Conservation (phyloP, 2,888 invertebrate species). For the Candidula unifasciata region DNA sequence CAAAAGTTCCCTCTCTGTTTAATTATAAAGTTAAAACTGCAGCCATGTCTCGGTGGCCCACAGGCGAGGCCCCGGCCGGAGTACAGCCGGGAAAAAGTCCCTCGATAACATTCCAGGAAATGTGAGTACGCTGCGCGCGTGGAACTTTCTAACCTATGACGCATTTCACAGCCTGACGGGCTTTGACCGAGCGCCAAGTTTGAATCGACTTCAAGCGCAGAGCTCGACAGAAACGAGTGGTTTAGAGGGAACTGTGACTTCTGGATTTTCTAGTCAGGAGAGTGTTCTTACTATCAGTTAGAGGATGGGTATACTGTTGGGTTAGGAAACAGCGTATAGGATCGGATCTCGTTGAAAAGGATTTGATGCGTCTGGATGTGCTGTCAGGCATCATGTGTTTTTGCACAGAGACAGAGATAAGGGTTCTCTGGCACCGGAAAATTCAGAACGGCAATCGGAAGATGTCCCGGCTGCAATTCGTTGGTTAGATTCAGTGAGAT, state of each 20-base stretch:
- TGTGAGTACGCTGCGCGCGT: slow-evolving; percentile 21
- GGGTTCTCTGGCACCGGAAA: not conserved
- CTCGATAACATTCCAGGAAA: slow-evolving; percentile 53
- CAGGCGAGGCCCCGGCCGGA: slow-evolving; percentile 31
- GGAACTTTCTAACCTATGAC: not conserved
- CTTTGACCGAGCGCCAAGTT: slow-evolving; percentile 59
- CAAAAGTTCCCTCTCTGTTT: too few relatives aligned
- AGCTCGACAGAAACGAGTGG: slow-evolving; percentile 74
- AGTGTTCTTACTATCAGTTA: slow-evolving; percentile 61
- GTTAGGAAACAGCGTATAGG: not conserved
- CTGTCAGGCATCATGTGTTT: not conserved
- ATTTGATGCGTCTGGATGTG: not conserved
- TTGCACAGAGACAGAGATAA: not conserved
- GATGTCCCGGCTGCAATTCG: not conserved
- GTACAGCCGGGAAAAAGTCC: slow-evolving; percentile 56
- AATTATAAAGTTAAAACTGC: too few relatives aligned
- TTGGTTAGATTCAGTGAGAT: not conserved
- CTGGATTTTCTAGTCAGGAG: slow-evolving; percentile 71
- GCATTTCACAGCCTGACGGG: slow-evolving; percentile 22
- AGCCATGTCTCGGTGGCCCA: slow-evolving; percentile 47
- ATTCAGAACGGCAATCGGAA: not conserved
- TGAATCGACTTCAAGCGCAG: slow-evolving; percentile 67
- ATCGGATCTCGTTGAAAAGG: not conserved
- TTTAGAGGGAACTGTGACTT: slow-evolving; percentile 69
- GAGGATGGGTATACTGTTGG: slow-evolving; percentile 18